A percentile compares a stretch with the other conserved stretches of the same genome.
phyloP scores from a whole-genome alignment of 2,797 vertebrate species.

The Numenius phaeopus region DNA sequence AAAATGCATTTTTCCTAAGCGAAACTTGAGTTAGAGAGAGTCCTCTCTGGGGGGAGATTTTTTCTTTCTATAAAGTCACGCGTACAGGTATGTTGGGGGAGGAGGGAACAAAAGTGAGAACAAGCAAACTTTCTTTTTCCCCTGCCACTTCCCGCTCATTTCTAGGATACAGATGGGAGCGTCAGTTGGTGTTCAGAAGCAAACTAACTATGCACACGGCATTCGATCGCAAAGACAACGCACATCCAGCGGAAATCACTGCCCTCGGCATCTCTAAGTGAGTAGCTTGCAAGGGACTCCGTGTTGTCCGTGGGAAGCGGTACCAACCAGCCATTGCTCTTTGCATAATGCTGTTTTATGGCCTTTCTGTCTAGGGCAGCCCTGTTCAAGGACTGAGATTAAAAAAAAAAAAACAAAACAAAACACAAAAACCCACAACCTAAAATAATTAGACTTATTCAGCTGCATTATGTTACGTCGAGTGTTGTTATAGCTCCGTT shows the following conservation, averaged over 20 bases:
- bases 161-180: conserved; percentile 96
- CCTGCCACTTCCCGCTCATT: not conserved
- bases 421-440: too few species aligned
- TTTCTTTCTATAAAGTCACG: not conserved
- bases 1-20: not conserved
- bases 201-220: conserved; percentile 99
- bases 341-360: not conserved
- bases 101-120: not conserved
- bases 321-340: not conserved
- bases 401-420: not conserved
- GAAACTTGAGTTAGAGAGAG: not conserved
- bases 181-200: conserved; percentile 96
- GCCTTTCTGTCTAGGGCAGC: not conserved
- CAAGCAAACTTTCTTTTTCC: not conserved
- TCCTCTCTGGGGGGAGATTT: not conserved
- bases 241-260: conserved; percentile 95
- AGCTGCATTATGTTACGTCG: not conserved
- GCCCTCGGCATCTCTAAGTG: conserved; percentile 96
- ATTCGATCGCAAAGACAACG: conserved; percentile 97
- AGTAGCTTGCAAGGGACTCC: not conserved
- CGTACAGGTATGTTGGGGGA: not conserved
- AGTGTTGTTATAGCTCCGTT: fast-evolving
- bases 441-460: not conserved
- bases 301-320: fast-evolving
- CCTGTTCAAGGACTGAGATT: not conserved